Conservation (phyloP, 2,797 vertebrate species). For the Acipenser ruthenus region DNA sequence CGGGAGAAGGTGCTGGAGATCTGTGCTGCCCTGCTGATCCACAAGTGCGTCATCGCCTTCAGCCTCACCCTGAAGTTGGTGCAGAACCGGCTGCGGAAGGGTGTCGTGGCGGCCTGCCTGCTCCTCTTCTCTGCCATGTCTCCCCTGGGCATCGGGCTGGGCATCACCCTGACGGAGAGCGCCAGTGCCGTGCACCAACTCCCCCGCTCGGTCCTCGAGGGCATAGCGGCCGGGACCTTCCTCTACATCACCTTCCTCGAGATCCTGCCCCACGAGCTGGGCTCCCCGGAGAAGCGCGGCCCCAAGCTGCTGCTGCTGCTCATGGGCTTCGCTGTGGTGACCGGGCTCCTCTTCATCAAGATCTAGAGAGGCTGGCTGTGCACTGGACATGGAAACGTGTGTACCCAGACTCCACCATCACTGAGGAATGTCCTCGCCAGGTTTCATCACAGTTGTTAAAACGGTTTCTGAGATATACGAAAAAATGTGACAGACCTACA, state of each 20-base stretch:
- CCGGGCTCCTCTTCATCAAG: conserved; percentile 69
- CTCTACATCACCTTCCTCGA: conserved; percentile 78
- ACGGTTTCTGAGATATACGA: too few relatives aligned
- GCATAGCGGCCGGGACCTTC: conserved; percentile 71
- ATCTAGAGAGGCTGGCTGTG: conserved; percentile 35
- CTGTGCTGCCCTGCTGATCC: conserved; percentile 65
- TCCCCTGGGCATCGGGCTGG: conserved; percentile 67
- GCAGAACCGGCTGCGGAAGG: conserved; percentile 52
- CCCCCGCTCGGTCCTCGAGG: conserved; percentile 64
- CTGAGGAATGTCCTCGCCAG: too few relatives aligned
- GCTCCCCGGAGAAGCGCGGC: conserved; percentile 50
- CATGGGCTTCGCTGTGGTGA: conserved; percentile 70
- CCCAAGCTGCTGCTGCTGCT: conserved; percentile 69
- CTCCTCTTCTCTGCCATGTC: conserved; percentile 65
- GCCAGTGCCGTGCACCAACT: conserved; percentile 51
- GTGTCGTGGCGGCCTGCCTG: conserved; percentile 48
- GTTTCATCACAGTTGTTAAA: too few relatives aligned
- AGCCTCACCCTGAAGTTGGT: conserved; percentile 63
- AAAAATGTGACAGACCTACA: too few relatives aligned
- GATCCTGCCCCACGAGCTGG: conserved; percentile 69
- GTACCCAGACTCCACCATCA: too few relatives aligned
- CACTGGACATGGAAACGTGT: too few relatives aligned
- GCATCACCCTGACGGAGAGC: conserved; percentile 53
- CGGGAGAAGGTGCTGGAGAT: conserved; percentile 50
- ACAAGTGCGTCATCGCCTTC: conserved; percentile 70